Evolutionary conservation across 2,113 vertebrate species (phyloP).

Genomic region (Barbus barbus): DNA sequence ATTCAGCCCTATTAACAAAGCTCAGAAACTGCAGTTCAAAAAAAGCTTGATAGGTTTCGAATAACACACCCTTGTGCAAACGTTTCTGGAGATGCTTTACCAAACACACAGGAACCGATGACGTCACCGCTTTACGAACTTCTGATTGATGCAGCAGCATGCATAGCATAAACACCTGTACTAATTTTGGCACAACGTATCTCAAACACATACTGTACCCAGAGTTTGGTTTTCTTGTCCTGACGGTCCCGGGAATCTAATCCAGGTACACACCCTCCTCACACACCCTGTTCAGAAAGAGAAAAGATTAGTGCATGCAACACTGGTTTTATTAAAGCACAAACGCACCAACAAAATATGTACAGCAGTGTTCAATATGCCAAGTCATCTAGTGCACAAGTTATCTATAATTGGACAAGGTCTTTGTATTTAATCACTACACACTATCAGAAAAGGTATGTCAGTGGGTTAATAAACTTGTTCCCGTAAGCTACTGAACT

Average conservation of each 20-base stretch:
- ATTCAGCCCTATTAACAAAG: constrained; percentile 42
- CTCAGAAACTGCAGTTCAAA: constrained; percentile 15
- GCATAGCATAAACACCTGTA: not conserved
- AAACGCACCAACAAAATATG: not conserved
- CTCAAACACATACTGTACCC: constrained; percentile 10
- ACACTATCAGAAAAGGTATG: not conserved
- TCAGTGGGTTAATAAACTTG: not conserved
- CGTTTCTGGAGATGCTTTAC: not conserved
- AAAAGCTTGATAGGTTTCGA: not conserved
- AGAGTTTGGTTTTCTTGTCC: constrained; percentile 29
- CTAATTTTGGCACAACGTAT: not conserved
- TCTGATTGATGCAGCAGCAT: not conserved
- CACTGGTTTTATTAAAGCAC: constrained; percentile 15
- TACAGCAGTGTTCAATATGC: not conserved
- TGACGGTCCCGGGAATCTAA: constrained; percentile 48
- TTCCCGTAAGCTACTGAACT: not conserved
- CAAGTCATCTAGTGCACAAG: not conserved
- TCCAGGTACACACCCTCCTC: constrained; percentile 51
- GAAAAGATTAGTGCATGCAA: constrained; percentile 15
- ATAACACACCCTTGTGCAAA: not conserved
- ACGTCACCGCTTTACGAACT: not conserved
- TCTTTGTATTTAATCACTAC: not conserved
- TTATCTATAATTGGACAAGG: not conserved
- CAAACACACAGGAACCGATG: not conserved
- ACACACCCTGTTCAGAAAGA: constrained; percentile 54